Percentiles rank a stretch among this genome's conserved stretches.
These are phyloP conservation scores for Zingel zingel DNA, from an alignment of 2,113 vertebrate species.

Conservation along the genomic window DNA sequence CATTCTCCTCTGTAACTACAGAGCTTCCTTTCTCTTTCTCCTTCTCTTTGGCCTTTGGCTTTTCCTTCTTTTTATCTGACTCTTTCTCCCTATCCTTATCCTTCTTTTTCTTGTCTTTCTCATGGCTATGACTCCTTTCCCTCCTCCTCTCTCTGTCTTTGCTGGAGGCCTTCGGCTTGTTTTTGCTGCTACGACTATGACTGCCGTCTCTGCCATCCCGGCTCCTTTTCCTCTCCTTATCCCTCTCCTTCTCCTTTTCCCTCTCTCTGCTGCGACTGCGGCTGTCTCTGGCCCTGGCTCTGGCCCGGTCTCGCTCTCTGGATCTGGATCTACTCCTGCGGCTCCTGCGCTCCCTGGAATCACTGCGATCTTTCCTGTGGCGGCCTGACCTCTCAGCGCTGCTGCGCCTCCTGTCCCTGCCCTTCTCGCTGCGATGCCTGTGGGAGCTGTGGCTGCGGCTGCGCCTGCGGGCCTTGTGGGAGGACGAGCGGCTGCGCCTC, in stretches of 20 bases:
- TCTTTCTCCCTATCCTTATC: constrained; percentile 91
- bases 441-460: constrained; percentile 90
- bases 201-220: constrained; percentile 85
- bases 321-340: constrained; percentile 82
- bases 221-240: constrained; percentile 85
- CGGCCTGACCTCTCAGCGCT: constrained; percentile 85
- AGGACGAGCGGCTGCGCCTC: constrained; percentile 87
- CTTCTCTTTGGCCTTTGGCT: constrained; percentile 89
- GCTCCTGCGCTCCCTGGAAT: constrained; percentile 87
- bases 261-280: constrained; percentile 89
- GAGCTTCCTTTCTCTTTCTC: constrained; percentile 85
- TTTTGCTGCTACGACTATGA: constrained; percentile 88
- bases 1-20: constrained; percentile 86
- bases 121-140: constrained; percentile 87
- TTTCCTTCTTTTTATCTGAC: constrained; percentile 89
- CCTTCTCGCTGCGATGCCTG: constrained; percentile 86
- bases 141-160: constrained; percentile 89
- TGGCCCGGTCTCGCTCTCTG: constrained; percentile 86
- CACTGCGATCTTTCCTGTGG: constrained; percentile 86
- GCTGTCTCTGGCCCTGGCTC: constrained; percentile 86
- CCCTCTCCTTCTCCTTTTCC: constrained; percentile 81
- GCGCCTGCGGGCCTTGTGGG: constrained; percentile 88
- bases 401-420: constrained; percentile 88
- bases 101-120: constrained; percentile 93
- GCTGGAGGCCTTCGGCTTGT: constrained; percentile 91